These are phyloP conservation scores for Ammodytes dubius DNA, from an alignment of 2,113 vertebrate species.

Conservation along the genomic window DNA sequence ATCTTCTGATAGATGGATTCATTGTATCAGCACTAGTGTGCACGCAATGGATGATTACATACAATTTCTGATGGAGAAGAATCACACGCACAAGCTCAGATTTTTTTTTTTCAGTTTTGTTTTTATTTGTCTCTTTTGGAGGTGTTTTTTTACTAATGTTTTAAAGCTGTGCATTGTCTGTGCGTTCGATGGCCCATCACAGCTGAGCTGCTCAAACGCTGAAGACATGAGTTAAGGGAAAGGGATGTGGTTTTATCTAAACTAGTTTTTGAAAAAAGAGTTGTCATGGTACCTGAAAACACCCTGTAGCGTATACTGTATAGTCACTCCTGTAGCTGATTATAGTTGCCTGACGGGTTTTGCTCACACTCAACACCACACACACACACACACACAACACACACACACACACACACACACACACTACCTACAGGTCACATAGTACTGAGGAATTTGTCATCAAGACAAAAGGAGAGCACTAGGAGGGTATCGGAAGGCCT, in stretches of 20 bases:
- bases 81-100: too few relatives aligned
- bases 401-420: neutral
- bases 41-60: neutral
- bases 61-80: neutral
- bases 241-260: constrained; percentile 75
- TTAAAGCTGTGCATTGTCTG: neutral
- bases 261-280: constrained; percentile 38
- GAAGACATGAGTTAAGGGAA: constrained; percentile 32
- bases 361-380: constrained; percentile 25
- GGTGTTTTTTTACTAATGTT: neutral
- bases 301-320: constrained; percentile 1
- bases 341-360: constrained; percentile 69
- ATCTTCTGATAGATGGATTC: neutral
- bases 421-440: constrained; percentile 6
- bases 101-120: neutral
- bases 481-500: constrained; percentile 31
- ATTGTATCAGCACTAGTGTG: neutral
- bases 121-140: neutral
- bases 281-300: constrained; percentile 43
- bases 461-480: constrained; percentile 48
- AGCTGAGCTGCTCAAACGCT: constrained; percentile 37
- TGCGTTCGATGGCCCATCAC: neutral
- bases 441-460: constrained; percentile 58
- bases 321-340: constrained; percentile 46
- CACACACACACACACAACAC: constrained; percentile 8